Evolutionary conservation across 92 coral and sea anemone species (phyloP).

Genomic region (Bergia puertoricense): DNA sequence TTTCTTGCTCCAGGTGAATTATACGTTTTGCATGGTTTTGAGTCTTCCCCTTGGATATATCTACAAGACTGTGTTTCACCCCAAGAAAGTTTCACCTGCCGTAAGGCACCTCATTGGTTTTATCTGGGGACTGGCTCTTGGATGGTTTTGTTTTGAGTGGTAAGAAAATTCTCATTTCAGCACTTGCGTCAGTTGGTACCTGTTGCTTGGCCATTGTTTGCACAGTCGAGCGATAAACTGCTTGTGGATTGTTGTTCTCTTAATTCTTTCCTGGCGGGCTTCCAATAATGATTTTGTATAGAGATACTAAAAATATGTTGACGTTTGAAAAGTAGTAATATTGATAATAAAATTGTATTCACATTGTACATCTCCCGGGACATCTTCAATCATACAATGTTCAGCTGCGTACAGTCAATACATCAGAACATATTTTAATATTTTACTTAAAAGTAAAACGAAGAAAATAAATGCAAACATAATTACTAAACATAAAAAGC

Average conservation of each 20-base stretch:
- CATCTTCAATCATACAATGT: too few species aligned
- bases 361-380: too few species aligned
- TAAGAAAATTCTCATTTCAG: not conserved
- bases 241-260: not conserved
- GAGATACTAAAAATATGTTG: not conserved
- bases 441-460: too few species aligned
- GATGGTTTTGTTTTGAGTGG: slow-evolving; percentile 40
- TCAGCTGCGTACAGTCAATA: too few species aligned
- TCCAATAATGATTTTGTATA: not conserved
- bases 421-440: too few species aligned
- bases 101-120: slow-evolving; percentile 23
- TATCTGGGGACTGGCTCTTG: slow-evolving; percentile 24
- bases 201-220: not conserved
- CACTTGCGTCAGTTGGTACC: slow-evolving; percentile 15
- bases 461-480: not conserved
- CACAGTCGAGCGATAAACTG: not conserved
- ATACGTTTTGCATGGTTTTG: slow-evolving; percentile 9
- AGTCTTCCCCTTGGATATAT: slow-evolving; percentile 26
- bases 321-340: not conserved
- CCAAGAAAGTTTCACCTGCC: slow-evolving; percentile 4
- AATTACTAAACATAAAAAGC: too few species aligned
- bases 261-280: not conserved
- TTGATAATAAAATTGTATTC: too few species aligned
- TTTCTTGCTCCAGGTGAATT: slow-evolving; percentile 10
- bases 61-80: slow-evolving; percentile 25